These are phyloP conservation scores for Centrocercus urophasianus DNA, from an alignment of 2,113 vertebrate species.

Conservation along the genomic window DNA sequence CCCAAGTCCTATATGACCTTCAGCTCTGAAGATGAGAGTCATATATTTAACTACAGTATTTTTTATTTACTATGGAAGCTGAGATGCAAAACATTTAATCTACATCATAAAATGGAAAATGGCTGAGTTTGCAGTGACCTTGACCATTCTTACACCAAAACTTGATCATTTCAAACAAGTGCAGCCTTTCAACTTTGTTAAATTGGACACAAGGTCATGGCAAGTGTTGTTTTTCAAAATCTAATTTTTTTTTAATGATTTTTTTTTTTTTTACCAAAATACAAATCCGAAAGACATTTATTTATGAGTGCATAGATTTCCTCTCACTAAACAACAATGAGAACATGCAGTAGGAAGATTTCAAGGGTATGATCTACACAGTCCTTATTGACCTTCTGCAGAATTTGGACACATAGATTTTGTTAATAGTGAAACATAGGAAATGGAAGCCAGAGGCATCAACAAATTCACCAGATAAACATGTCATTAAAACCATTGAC, in stretches of 20 bases:
- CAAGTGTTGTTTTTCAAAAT: slow-evolving; percentile 35
- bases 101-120: slow-evolving; percentile 58
- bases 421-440: background rate
- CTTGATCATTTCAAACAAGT: background rate
- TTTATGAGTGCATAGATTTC: slow-evolving; percentile 27
- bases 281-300: background rate
- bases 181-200: background rate
- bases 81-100: slow-evolving; percentile 65
- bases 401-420: background rate
- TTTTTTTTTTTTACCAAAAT: background rate
- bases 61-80: slow-evolving; percentile 70
- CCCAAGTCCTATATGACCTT: slow-evolving; percentile 47
- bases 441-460: background rate
- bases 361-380: background rate
- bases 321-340: background rate
- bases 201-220: background rate
- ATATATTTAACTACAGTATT: slow-evolving; percentile 56
- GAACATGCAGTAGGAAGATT: background rate
- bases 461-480: background rate
- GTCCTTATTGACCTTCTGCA: background rate
- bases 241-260: background rate
- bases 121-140: slow-evolving; percentile 58
- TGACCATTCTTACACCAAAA: slow-evolving; percentile 16
- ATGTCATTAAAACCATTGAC: background rate
- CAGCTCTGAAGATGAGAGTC: slow-evolving; percentile 42